phyloP scores from a whole-genome alignment of 1,140 invertebrate genomes.

The Euura lappo region DNA sequence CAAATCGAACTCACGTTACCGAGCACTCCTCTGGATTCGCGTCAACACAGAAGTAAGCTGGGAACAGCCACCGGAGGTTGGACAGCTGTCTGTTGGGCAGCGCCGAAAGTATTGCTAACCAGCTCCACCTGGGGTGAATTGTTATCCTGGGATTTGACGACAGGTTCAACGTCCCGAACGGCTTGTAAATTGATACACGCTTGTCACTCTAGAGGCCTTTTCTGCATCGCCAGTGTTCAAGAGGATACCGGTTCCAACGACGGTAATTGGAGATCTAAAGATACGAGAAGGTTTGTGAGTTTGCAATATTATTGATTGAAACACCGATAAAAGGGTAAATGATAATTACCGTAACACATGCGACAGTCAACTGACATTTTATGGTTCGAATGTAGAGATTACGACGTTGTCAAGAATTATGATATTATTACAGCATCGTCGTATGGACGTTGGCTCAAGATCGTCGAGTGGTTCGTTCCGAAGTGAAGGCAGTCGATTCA shows the following conservation, averaged over 20 bases:
- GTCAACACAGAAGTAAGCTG: constrained; percentile 41
- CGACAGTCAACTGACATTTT: too few relatives aligned
- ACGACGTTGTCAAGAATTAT: constrained; percentile 8
- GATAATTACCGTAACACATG: too few relatives aligned
- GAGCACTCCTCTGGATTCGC: constrained; percentile 28
- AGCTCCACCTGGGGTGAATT: constrained; percentile 62
- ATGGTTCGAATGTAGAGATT: too few relatives aligned
- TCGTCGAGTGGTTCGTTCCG: constrained; percentile 66
- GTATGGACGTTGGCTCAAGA: constrained; percentile 72
- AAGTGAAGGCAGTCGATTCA: constrained; percentile 50
- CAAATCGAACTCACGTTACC: constrained; percentile 50
- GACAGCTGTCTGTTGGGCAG: constrained; percentile 65
- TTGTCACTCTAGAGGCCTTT: constrained; percentile 61
- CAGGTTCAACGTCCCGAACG: constrained; percentile 34
- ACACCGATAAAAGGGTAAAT: too few relatives aligned
- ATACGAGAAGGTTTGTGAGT: neutral
- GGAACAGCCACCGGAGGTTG: constrained; percentile 44
- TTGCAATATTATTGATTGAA: too few relatives aligned
- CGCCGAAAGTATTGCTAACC: constrained; percentile 56
- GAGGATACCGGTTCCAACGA: constrained; percentile 6
- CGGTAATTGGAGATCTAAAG: constrained; percentile 38
- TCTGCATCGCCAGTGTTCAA: constrained; percentile 54
- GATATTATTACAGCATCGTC: constrained; percentile 33
- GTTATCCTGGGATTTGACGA: constrained; percentile 56
- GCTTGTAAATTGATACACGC: constrained; percentile 55